Percentiles rank a stretch among this genome's conserved stretches.
phyloP scores from a whole-genome alignment of 1,140 invertebrate genomes.

The Diabrotica virgifera region DNA sequence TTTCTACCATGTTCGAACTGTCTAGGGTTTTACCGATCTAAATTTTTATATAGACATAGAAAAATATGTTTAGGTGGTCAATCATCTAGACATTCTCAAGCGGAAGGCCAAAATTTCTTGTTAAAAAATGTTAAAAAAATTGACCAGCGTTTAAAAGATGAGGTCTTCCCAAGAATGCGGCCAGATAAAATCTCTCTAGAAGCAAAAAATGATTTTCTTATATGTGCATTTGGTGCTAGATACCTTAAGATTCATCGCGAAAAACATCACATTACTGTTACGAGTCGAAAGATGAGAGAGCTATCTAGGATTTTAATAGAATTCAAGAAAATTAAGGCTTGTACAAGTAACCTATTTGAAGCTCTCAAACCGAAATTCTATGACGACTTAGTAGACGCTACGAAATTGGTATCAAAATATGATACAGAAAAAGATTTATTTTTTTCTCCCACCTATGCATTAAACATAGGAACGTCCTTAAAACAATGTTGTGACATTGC shows the following conservation, averaged over 20 bases:
- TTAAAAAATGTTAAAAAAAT: slow-evolving; percentile 15
- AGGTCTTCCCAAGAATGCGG: slow-evolving; percentile 32
- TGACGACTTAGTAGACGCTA: slow-evolving; percentile 22
- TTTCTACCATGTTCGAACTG: slow-evolving; percentile 1
- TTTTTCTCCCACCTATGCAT: slow-evolving; percentile 29
- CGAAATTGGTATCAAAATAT: slow-evolving; percentile 26
- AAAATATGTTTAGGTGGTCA: no score
- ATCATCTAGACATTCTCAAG: slow-evolving; percentile 10
- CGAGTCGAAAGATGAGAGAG: slow-evolving; percentile 32
- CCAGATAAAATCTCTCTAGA: slow-evolving; percentile 31
- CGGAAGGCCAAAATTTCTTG: slow-evolving; percentile 3
- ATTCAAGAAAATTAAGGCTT: slow-evolving; percentile 24
- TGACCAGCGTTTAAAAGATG: slow-evolving; percentile 23
- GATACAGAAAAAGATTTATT: slow-evolving; percentile 23
- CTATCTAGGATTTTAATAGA: no score
- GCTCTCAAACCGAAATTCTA: slow-evolving; percentile 28
- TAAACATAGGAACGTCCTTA: slow-evolving; percentile 32
- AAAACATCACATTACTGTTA: slow-evolving; percentile 28
- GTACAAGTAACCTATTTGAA: slow-evolving; percentile 23
- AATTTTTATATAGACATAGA: slow-evolving; percentile 15
- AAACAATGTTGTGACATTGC: slow-evolving; percentile 36
- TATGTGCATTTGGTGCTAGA: slow-evolving; percentile 25
- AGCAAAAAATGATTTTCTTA: slow-evolving; percentile 33
- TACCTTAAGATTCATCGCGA: slow-evolving; percentile 31
- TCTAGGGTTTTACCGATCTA: slow-evolving; percentile 8